Conservation (phyloP, 1,140 invertebrate species). For the Dolichoris vasculosae region DNA sequence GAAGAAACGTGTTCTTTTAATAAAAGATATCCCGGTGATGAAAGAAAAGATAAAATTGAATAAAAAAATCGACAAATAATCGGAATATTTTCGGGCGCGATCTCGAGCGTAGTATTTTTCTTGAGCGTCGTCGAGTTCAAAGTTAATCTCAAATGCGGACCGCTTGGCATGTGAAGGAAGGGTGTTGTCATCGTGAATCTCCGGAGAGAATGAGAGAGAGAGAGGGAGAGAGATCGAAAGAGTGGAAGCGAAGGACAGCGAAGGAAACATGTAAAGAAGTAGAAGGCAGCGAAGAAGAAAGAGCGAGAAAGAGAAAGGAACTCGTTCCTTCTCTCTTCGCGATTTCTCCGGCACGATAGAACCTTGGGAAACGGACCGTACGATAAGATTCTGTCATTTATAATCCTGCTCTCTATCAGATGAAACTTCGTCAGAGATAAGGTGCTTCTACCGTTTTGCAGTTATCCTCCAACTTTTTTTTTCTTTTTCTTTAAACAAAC, state of each 20-base stretch:
- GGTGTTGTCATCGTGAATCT: constrained; percentile 50
- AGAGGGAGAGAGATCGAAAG: neutral
- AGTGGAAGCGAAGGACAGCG: constrained; percentile 8
- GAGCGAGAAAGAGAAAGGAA: constrained; percentile 31
- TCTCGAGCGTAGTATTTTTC: constrained; percentile 38
- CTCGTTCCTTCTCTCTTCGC: constrained; percentile 31
- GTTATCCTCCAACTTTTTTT: constrained; percentile 49
- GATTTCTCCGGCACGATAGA: constrained; percentile 50
- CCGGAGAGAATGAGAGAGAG: neutral
- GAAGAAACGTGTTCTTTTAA: constrained; percentile 35
- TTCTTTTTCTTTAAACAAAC: constrained; percentile 6
- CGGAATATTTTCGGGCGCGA: constrained; percentile 41
- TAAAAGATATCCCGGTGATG: constrained; percentile 21
- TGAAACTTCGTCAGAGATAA: constrained; percentile 46
- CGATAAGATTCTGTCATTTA: constrained; percentile 55
- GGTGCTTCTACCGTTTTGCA: constrained; percentile 44
- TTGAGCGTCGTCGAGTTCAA: constrained; percentile 44
- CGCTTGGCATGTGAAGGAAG: constrained; percentile 46
- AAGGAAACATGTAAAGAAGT: constrained; percentile 40
- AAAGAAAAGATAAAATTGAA: constrained; percentile 18
- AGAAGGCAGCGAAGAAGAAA: neutral
- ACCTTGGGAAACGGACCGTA: constrained; percentile 48
- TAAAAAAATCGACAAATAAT: constrained; percentile 39
- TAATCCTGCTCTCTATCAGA: constrained; percentile 50
- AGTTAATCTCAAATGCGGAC: constrained; percentile 48